These are phyloP conservation scores for Nomada flava DNA, from an alignment of 2,888 invertebrate genomes.

Conservation along the genomic window DNA sequence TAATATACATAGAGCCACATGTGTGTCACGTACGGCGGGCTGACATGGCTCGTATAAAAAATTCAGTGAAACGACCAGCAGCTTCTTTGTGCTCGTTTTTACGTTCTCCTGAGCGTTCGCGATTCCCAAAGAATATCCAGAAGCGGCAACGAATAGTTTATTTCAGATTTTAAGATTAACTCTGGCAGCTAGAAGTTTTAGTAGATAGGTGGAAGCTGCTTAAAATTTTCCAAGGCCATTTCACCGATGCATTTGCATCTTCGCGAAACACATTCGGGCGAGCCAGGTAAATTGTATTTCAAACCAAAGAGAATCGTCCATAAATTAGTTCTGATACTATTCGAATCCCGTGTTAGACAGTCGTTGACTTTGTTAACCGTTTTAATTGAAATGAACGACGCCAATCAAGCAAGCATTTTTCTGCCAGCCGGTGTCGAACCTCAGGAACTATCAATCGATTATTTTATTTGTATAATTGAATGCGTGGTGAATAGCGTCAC, in stretches of 20 bases:
- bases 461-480: conserved; percentile 11
- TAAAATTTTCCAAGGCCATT: conserved; percentile 16
- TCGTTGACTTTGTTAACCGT: conserved; percentile 29
- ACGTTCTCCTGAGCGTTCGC: conserved; percentile 8
- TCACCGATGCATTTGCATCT: conserved; percentile 19
- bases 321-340: conserved; percentile 20
- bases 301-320: not conserved
- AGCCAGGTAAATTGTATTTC: conserved; percentile 4
- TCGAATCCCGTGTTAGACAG: not conserved
- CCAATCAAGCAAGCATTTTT: conserved; percentile 19
- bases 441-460: conserved; percentile 16
- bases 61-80: conserved; percentile 46
- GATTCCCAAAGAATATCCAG: conserved; percentile 21
- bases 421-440: conserved; percentile 4
- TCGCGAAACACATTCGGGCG: conserved; percentile 1
- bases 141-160: conserved; percentile 29
- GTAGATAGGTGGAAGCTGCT: not conserved
- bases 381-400: conserved; percentile 23
- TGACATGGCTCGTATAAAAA: conserved; percentile 22
- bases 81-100: conserved; percentile 34
- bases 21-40: conserved; percentile 40
- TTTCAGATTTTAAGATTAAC: conserved; percentile 38
- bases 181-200: not conserved
- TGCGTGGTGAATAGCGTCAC: not conserved
- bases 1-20: conserved; percentile 42